phyloP scores from a whole-genome alignment of 2,113 vertebrate species.

The Psilopsiagon aymara region DNA sequence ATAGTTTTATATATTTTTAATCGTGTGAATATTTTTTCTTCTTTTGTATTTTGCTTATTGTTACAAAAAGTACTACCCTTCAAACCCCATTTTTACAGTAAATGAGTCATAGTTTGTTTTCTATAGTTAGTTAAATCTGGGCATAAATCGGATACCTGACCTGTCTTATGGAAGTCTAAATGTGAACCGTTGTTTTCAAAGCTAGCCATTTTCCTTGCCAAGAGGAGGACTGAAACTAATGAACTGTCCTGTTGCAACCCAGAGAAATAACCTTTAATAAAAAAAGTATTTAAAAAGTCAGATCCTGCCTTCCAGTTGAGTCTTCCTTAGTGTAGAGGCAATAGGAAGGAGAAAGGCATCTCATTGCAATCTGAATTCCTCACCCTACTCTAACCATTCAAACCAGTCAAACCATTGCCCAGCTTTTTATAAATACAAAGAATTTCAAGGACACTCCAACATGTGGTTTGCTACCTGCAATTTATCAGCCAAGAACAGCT shows the following conservation, averaged over 20 bases:
- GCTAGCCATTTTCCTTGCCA: neutral
- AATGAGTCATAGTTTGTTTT: neutral
- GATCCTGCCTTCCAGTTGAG: neutral
- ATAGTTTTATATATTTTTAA: constrained; percentile 22
- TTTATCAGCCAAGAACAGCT: constrained; percentile 7
- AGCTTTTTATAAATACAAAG: neutral
- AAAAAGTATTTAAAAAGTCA: constrained; percentile 32
- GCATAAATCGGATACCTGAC: neutral
- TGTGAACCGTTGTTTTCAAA: constrained; percentile 11
- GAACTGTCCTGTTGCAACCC: constrained; percentile 12
- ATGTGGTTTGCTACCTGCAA: neutral
- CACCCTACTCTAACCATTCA: neutral
- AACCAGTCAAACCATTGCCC: neutral
- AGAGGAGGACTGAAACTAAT: neutral
- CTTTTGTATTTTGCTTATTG: neutral
- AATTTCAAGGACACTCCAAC: constrained; percentile 2
- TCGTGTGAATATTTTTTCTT: constrained; percentile 28
- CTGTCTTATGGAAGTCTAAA: neutral
- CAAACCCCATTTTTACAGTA: neutral
- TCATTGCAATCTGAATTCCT: neutral
- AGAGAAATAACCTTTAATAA: neutral
- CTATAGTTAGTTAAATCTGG: neutral
- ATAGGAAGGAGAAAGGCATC: neutral
- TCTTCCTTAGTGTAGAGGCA: neutral
- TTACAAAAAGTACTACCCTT: neutral